Conservation (phyloP, 1,140 invertebrate species). For the Ostrea denselamellosa region DNA sequence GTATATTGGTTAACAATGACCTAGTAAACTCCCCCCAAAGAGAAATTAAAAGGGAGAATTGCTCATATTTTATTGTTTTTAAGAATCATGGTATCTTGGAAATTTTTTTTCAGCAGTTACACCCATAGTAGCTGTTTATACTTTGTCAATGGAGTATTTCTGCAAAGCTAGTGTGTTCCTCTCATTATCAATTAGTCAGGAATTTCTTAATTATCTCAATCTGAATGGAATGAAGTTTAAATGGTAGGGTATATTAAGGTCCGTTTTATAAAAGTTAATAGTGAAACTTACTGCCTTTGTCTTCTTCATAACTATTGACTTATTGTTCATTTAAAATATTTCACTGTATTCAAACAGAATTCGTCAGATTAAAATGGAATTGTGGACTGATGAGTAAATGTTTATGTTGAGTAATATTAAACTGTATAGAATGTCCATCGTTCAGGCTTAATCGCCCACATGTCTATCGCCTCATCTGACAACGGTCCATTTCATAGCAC, state of each 20-base stretch:
- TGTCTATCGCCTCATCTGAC: slow-evolving; percentile 6
- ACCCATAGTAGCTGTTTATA: neutral
- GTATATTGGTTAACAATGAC: neutral
- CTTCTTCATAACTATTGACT: neutral
- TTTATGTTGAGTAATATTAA: neutral
- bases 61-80: neutral
- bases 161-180: neutral
- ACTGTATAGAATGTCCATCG: slow-evolving; percentile 12
- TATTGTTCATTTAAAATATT: neutral
- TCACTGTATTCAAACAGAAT: neutral
- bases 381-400: neutral
- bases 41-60: neutral
- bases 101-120: neutral
- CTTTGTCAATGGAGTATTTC: neutral
- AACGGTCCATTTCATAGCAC: slow-evolving; percentile 28
- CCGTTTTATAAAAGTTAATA: neutral
- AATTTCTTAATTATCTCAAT: neutral
- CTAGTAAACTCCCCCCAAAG: neutral
- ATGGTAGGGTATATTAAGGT: neutral
- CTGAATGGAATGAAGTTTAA: neutral
- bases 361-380: slow-evolving; percentile 24
- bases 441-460: neutral
- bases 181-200: neutral
- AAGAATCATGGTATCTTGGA: neutral
- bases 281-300: slow-evolving; percentile 20